Evolutionary conservation across 2,888 invertebrate species (phyloP), one percentile per base, ranked within the genome.

Genomic region (Netelia virgata): DNA sequence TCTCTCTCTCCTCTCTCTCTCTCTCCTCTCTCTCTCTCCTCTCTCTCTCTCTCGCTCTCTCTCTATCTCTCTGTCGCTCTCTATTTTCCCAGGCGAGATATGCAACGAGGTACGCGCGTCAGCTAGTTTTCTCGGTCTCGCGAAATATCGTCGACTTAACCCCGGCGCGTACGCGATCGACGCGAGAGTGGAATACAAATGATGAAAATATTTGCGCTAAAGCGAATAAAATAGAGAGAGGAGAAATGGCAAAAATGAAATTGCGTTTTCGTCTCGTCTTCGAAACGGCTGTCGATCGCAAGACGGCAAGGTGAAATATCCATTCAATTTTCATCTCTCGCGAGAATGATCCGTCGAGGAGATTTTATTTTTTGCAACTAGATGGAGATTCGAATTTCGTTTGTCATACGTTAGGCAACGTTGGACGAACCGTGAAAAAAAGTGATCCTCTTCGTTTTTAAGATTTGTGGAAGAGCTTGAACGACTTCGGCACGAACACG

Each of bases 91-190:
- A 3, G 28, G 28, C 57, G 14, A 16, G 14, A n/a, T 50, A 50
- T 57, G 68, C 47, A 43, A 18, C 16, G 18, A 47, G 47, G 5
- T n/a, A 70, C 16, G 74, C 70, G 41, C 50, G 74, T 69, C 83
- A 47, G 41, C 70, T 47, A 41, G 23, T 63, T 73, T 74, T 55
- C 53, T 53, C 68, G 16, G 63, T 74, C 47, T 43, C 20, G 78
- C 69, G 55, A 70, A 74, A 53, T 57, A 43, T 68, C 73, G 43
- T 64, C 78, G 43, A 68, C 50, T 57, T 69, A 14, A 1, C 23
- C n/a, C 53, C 16, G 47, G 68, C 18, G 82, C 59, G 11, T 43
- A n/a, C 20, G 82, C 16, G 82, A 83, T 83, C 78, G 74, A 75
- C 36, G 16, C 23, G 14, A 74, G 64, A 28, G 50, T 47, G 36